Conservation (phyloP, 2,113 vertebrate species). For the Pedetes capensis region DNA sequence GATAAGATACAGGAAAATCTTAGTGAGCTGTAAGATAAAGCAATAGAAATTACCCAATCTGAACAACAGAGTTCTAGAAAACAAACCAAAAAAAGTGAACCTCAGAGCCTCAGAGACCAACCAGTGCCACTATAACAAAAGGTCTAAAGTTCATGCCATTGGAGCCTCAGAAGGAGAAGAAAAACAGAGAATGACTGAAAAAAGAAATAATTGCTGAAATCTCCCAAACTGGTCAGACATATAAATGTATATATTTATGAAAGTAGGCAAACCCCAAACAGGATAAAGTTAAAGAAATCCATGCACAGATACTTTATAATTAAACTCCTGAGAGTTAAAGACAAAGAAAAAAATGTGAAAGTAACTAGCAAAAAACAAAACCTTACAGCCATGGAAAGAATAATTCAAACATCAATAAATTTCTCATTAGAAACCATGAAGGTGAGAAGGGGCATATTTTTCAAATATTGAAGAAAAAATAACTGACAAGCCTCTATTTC, state of each 20-base stretch:
- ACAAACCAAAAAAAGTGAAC: background rate
- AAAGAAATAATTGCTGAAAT: background rate
- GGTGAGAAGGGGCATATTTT: background rate
- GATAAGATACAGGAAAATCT: background rate
- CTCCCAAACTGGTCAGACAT: background rate
- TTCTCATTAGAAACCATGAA: background rate
- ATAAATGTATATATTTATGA: background rate
- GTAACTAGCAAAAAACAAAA: background rate
- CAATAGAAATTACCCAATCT: background rate
- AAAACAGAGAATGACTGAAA: background rate
- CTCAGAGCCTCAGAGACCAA: background rate
- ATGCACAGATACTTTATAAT: background rate
- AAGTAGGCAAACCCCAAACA: background rate
- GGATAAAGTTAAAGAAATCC: background rate
- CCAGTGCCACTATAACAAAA: background rate
- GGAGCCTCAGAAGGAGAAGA: background rate
- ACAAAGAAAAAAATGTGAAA: background rate
- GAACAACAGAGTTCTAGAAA: background rate
- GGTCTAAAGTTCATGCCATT: background rate
- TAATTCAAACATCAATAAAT: background rate
- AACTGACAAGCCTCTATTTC: background rate
- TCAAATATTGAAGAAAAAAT: background rate
- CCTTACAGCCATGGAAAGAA: background rate
- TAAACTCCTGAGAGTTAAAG: background rate
- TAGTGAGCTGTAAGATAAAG: background rate